Percentiles rank a stretch among this genome's conserved stretches.
These are phyloP conservation scores for Dexiosoma caninum DNA, from an alignment of 2,888 invertebrate genomes.

Conservation along the genomic window DNA sequence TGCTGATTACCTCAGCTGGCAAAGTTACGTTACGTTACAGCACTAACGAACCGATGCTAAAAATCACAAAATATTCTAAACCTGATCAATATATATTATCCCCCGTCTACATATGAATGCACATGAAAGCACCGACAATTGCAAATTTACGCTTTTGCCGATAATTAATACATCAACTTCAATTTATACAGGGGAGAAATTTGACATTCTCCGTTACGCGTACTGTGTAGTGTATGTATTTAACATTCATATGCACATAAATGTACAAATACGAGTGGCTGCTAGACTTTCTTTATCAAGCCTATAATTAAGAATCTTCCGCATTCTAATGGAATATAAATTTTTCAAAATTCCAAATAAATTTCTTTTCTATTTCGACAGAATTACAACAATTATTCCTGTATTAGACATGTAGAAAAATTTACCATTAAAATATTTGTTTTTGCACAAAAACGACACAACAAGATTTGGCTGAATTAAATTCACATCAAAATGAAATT, in stretches of 20 bases:
- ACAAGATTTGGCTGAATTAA: slow-evolving; percentile 56
- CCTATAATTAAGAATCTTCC: slow-evolving; percentile 44
- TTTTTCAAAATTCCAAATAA: slow-evolving; percentile 27
- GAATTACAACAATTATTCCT: slow-evolving; percentile 58
- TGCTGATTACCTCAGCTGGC: too few relatives aligned
- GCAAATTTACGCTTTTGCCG: too few relatives aligned
- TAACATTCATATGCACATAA: background rate
- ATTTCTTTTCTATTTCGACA: slow-evolving; percentile 26
- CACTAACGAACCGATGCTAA: too few relatives aligned
- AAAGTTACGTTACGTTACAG: too few relatives aligned
- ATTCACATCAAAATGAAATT: slow-evolving; percentile 59
- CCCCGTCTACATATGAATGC: too few relatives aligned
- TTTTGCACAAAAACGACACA: background rate
- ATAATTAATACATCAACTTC: too few relatives aligned
- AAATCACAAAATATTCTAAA: too few relatives aligned
- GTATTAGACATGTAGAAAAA: slow-evolving; percentile 56
- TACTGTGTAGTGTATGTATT: too few relatives aligned
- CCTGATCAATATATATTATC: too few relatives aligned
- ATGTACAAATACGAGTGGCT: background rate
- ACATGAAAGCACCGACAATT: too few relatives aligned
- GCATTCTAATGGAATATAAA: slow-evolving; percentile 42
- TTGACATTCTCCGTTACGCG: too few relatives aligned
- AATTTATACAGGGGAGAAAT: too few relatives aligned
- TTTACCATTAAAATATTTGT: slow-evolving; percentile 58
- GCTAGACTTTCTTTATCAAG: slow-evolving; percentile 5